Evolutionary conservation across 2,113 vertebrate species (phyloP).

Genomic region (Loxodonta africana): DNA sequence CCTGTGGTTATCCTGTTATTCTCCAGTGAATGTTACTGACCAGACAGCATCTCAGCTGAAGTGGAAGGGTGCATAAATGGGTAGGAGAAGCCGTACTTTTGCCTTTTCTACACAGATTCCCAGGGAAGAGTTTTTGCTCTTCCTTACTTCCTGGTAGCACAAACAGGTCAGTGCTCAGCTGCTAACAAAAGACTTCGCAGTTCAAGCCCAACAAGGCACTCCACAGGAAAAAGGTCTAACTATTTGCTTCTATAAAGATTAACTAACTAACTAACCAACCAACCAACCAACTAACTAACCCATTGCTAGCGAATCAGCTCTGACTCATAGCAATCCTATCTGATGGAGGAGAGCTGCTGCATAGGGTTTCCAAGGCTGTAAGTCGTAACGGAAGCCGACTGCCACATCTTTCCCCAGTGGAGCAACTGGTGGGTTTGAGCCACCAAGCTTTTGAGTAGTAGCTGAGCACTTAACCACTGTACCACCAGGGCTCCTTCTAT

Average conservation of each 20-base stretch:
- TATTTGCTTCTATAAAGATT: not conserved
- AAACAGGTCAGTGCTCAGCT: not conserved
- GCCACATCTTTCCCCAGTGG: not conserved
- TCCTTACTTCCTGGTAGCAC: not conserved
- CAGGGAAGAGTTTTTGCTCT: not conserved
- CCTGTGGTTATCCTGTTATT: slow-evolving; percentile 15
- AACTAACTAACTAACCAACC: not conserved
- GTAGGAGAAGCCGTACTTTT: not conserved
- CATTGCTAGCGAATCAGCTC: not conserved
- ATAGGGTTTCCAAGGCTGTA: not conserved
- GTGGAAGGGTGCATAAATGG: not conserved
- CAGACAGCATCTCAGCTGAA: not conserved
- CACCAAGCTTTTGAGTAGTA: too few species aligned
- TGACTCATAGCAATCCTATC: not conserved
- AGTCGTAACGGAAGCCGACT: not conserved
- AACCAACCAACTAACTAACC: not conserved
- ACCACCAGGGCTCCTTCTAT: not conserved
- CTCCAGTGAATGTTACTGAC: not conserved
- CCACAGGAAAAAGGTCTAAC: not conserved
- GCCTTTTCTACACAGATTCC: not conserved
- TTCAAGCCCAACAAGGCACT: not conserved
- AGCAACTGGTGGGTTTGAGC: not conserved
- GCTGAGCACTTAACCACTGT: not conserved
- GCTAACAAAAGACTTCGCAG: not conserved
- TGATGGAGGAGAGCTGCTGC: not conserved